Evolutionary conservation across 37 sponge, comb jelly and placozoan genomes (phyloP).

Genomic region (Cliona cf. orientalis): DNA sequence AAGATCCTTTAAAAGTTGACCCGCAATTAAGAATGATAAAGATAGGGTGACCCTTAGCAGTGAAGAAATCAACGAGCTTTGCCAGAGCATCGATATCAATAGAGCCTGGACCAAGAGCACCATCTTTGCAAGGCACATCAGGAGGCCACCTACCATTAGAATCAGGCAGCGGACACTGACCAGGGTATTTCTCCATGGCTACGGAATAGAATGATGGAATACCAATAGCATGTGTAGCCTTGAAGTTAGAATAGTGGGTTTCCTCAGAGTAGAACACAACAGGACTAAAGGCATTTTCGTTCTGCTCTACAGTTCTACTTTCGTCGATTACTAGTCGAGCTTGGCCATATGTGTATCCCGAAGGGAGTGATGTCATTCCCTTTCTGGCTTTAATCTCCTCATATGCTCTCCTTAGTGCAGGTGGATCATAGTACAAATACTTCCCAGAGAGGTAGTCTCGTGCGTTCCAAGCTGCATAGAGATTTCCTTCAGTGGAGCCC

Average conservation of each 20-base stretch:
- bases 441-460: constrained; percentile 19
- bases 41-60: constrained; percentile 4
- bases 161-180: constrained; percentile 16
- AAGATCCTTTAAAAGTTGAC: constrained; percentile 44
- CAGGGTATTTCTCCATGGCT: constrained; percentile 10
- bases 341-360: not conserved
- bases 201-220: constrained; percentile 19
- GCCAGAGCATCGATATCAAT: constrained; percentile 20
- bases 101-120: not conserved
- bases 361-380: too few species aligned
- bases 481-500: constrained; percentile 41
- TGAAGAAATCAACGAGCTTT: constrained; percentile 31
- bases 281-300: not conserved
- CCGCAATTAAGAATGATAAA: constrained; percentile 31
- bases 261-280: constrained; percentile 38
- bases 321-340: not conserved
- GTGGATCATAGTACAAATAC: constrained; percentile 3
- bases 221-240: not conserved
- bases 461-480: constrained; percentile 30
- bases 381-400: too few species aligned
- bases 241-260: constrained; percentile 20
- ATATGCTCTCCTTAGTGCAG: constrained; percentile 11
- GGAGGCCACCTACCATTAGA: constrained; percentile 6
- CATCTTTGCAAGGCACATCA: constrained; percentile 17
- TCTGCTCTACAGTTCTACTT: not conserved